Percentiles rank a stretch among this genome's conserved stretches.
phyloP scores from a whole-genome alignment of 2,888 invertebrate species.

The Pteria penguin region DNA sequence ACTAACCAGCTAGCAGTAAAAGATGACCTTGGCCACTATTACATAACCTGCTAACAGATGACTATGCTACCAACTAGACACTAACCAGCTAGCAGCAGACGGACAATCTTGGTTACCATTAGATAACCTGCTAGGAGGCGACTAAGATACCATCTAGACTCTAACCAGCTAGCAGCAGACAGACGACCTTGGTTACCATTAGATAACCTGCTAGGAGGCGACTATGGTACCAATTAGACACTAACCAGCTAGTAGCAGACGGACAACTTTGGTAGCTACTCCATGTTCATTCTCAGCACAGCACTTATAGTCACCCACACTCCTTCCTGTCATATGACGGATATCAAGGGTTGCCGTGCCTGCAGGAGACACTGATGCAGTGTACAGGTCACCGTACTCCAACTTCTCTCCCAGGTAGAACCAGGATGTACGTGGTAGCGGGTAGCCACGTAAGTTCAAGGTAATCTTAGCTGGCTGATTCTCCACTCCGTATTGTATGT shows the following conservation, averaged over 20 bases:
- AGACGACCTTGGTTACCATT: too few relatives aligned
- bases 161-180: too few relatives aligned
- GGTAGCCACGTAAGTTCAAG: constrained; percentile 97
- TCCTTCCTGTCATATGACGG: constrained; percentile 83
- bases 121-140: too few relatives aligned
- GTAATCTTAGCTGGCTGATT: constrained; percentile 93
- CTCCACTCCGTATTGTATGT: constrained; percentile 94
- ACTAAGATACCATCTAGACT: too few relatives aligned
- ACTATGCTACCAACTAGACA: too few relatives aligned
- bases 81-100: too few relatives aligned
- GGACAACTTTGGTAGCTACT: constrained; percentile 91
- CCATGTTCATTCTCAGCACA: constrained; percentile 97
- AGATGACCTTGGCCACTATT: too few relatives aligned
- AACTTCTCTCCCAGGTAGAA: constrained; percentile 88
- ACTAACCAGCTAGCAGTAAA: too few relatives aligned
- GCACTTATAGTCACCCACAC: constrained; percentile 96
- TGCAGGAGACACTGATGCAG: constrained; percentile 92
- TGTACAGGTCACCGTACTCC: constrained; percentile 87
- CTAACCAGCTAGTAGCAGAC: constrained; percentile 88
- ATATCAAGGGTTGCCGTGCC: constrained; percentile 79
- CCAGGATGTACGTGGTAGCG: constrained; percentile 95
- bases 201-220: too few relatives aligned
- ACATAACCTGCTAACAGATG: too few relatives aligned
- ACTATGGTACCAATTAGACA: too few relatives aligned
- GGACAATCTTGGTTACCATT: too few relatives aligned